Percentiles rank a stretch among this genome's conserved stretches.
Conservation (phyloP, 1,140 invertebrate species). For the Caerostris darwini region DNA sequence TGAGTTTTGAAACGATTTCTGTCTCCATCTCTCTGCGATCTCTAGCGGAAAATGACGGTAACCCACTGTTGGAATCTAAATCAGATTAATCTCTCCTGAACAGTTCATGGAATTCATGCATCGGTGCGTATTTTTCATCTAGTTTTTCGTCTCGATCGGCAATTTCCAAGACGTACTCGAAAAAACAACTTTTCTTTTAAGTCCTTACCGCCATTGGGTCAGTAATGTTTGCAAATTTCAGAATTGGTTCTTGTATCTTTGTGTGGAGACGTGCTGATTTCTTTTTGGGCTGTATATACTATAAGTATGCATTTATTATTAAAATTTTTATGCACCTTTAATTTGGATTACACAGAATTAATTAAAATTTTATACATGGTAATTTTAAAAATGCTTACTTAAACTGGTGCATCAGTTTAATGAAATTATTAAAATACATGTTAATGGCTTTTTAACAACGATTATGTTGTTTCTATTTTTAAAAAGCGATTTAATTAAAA, state of each 20-base stretch:
- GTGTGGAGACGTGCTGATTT: no score
- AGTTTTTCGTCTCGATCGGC: conserved; percentile 7
- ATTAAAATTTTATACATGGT: no score
- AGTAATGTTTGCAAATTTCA: not conserved
- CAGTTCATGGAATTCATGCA: conserved; percentile 31
- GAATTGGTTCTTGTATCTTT: not conserved
- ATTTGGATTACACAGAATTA: no score
- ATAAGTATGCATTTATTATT: no score
- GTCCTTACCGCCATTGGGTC: not conserved
- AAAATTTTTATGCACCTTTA: no score
- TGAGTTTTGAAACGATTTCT: conserved; percentile 40
- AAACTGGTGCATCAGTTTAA: no score
- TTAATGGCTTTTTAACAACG: no score
- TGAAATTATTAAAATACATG: no score
- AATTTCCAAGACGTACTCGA: not conserved
- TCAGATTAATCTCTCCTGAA: conserved; percentile 27
- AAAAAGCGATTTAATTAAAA: no score
- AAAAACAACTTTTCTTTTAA: conserved; percentile 18
- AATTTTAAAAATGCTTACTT: no score
- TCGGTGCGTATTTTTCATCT: conserved; percentile 7
- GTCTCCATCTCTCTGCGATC: not conserved
- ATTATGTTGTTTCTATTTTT: no score
- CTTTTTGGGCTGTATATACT: no score
- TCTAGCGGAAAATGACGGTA: conserved; percentile 44
- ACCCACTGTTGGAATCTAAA: conserved; percentile 4